phyloP scores from a whole-genome alignment of 2,888 invertebrate genomes.

The Lampropteryx suffumata region DNA sequence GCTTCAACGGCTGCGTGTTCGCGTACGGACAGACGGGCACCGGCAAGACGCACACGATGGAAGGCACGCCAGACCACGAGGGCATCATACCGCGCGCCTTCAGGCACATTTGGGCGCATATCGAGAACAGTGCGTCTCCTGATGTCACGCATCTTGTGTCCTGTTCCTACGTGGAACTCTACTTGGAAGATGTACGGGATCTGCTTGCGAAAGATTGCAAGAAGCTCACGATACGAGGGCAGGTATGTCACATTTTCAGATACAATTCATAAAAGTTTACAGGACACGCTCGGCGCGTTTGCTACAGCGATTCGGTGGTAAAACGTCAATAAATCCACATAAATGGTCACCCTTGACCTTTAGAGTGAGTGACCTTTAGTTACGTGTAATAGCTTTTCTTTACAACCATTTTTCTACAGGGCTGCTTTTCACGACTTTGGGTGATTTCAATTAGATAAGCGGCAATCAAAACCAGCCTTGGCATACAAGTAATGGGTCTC shows the following conservation, averaged over 20 bases:
- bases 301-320: no score
- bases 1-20: constrained; percentile 99
- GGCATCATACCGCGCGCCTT: constrained; percentile 98
- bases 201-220: constrained; percentile 89
- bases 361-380: neutral
- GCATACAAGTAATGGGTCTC: neutral
- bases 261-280: neutral
- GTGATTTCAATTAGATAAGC: neutral
- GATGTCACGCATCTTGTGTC: constrained; percentile 98
- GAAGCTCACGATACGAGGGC: constrained; percentile 85
- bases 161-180: constrained; percentile 98
- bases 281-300: no score
- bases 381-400: neutral
- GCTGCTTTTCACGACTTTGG: neutral
- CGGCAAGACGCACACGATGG: constrained; percentile 91
- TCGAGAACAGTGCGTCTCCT: constrained; percentile 90
- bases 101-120: constrained; percentile 98
- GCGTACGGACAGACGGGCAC: constrained; percentile 99
- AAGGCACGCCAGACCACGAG: constrained; percentile 85
- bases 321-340: neutral
- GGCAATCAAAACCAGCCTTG: constrained; percentile 1
- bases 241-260: constrained; percentile 48
- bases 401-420: neutral
- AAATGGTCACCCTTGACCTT: constrained; percentile 1
- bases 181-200: constrained; percentile 94